These are phyloP conservation scores for Notodromas monacha DNA, from an alignment of 2,888 invertebrate species.

Conservation along the genomic window DNA sequence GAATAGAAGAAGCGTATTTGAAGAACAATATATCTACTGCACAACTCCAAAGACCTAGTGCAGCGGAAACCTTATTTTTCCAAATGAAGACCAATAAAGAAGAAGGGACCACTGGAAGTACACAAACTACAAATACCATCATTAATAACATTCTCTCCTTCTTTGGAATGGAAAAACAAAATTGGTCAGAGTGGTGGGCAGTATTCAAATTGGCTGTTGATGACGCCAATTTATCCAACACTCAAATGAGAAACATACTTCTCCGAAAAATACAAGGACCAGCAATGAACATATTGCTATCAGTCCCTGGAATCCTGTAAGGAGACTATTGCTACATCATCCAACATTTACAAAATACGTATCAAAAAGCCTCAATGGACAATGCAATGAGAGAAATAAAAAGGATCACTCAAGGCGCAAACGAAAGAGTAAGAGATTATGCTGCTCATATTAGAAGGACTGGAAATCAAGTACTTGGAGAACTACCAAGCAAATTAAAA, in stretches of 20 bases:
- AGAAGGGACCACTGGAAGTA: constrained; percentile 1
- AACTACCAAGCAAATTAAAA: constrained; percentile 4
- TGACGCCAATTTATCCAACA: too few relatives aligned
- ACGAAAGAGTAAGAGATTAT: constrained; percentile 4
- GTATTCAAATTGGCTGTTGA: too few relatives aligned
- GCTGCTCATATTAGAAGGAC: constrained; percentile 4
- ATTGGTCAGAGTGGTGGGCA: constrained; percentile 4
- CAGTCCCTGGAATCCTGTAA: too few relatives aligned
- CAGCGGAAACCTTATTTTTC: constrained; percentile 4
- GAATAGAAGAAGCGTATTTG: too few relatives aligned
- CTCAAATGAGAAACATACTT: too few relatives aligned
- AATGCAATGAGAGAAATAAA: constrained; percentile 1
- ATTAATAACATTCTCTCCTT: constrained; percentile 4
- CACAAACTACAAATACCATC: constrained; percentile 2
- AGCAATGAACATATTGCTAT: too few relatives aligned
- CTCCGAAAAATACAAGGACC: too few relatives aligned
- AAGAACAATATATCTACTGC: too few relatives aligned
- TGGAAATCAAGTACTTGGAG: constrained; percentile 4
- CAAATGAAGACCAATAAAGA: constrained; percentile 4
- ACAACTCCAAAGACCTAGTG: constrained; percentile 4
- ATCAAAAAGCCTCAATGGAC: constrained; percentile 4
- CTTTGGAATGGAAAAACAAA: constrained; percentile 4
- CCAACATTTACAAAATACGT: constrained; percentile 2
- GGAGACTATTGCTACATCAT: constrained; percentile 4
- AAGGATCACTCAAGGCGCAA: constrained; percentile 4